Conservation (phyloP, 2,113 vertebrate genomes). For the Anhinga anhinga region DNA sequence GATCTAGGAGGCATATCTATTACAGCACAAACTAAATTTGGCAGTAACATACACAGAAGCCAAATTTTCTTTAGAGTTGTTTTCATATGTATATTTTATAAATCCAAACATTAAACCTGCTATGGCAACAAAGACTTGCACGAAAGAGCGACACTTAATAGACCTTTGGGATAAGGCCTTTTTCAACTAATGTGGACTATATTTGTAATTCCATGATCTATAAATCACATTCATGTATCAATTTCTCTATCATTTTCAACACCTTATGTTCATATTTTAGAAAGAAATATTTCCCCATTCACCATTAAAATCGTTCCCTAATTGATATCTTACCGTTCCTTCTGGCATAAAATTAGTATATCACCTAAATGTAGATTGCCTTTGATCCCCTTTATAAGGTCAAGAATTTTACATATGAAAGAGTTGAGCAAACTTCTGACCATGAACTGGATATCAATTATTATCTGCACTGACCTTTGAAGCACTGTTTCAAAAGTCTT, state of each 20-base stretch:
- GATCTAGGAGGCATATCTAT: neutral
- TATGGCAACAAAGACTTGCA: neutral
- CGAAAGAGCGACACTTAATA: neutral
- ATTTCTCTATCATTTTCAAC: neutral
- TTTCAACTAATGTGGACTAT: neutral
- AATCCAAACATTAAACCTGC: neutral
- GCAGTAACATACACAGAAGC: neutral
- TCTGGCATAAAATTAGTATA: neutral
- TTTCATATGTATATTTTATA: neutral
- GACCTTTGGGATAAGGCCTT: neutral
- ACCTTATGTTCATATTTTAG: neutral
- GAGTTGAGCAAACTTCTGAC: neutral
- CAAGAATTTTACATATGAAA: neutral
- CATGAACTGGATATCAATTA: neutral
- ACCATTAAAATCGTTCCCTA: neutral
- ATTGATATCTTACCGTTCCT: neutral
- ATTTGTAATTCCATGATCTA: neutral
- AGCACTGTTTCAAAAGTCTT: neutral
- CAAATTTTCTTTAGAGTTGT: neutral
- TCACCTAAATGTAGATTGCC: neutral
- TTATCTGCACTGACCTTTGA: neutral
- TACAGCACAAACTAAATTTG: neutral
- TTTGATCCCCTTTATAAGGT: neutral
- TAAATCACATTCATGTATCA: neutral
- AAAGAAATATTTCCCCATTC: neutral